Conservation (phyloP, 2,888 invertebrate genomes). For the Drosophila ezoana region DNA sequence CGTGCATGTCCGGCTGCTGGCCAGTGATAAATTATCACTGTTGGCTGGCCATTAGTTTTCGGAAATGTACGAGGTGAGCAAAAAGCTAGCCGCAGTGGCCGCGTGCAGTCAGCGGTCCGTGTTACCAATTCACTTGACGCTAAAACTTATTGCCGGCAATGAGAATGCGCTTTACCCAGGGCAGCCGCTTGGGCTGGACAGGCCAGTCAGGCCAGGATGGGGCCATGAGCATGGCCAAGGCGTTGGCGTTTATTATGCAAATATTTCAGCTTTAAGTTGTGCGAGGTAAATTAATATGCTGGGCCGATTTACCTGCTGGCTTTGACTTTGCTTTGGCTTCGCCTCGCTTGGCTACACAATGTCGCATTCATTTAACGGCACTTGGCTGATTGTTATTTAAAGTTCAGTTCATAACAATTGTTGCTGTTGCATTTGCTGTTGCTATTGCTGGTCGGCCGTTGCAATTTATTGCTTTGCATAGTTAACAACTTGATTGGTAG, state of each 20-base stretch:
- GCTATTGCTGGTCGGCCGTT: constrained; percentile 28
- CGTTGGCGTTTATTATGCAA: constrained; percentile 79
- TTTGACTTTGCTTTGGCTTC: constrained; percentile 38
- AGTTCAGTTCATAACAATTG: constrained; percentile 77
- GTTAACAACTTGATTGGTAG: constrained; percentile 77
- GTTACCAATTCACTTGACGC: constrained; percentile 69
- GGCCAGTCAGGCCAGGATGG: neutral
- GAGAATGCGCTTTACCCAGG: constrained; percentile 68
- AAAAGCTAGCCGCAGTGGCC: constrained; percentile 34
- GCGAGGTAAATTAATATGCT: constrained; percentile 71
- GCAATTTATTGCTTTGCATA: constrained; percentile 76
- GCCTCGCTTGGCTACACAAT: constrained; percentile 56
- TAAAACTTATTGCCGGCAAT: constrained; percentile 76
- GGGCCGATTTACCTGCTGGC: constrained; percentile 45
- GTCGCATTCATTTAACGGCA: constrained; percentile 79
- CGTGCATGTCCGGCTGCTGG: constrained; percentile 71
- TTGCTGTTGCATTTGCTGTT: constrained; percentile 48
- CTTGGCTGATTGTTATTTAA: constrained; percentile 79
- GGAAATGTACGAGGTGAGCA: constrained; percentile 75
- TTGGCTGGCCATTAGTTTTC: constrained; percentile 77
- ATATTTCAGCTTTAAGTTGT: constrained; percentile 72
- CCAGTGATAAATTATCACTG: constrained; percentile 82
- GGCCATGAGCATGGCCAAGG: constrained; percentile 51
- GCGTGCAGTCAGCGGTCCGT: constrained; percentile 44
- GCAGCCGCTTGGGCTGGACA: constrained; percentile 26